Evolutionary conservation across 2,113 vertebrate genomes (phyloP).

Genomic region (Benitochromis conjunctus): DNA sequence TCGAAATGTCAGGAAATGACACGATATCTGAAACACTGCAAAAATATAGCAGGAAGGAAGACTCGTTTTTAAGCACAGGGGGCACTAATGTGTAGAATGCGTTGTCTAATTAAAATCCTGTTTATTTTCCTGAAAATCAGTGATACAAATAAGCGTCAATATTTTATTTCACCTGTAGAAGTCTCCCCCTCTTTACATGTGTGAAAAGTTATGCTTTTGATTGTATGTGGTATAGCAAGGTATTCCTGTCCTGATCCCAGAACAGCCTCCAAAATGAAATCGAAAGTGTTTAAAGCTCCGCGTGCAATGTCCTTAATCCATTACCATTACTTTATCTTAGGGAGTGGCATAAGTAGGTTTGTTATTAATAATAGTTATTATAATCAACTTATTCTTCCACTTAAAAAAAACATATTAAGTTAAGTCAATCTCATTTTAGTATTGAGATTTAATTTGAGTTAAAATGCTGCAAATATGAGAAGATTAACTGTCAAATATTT

Average conservation of each 20-base stretch:
- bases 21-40: not conserved
- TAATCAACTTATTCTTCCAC: not conserved
- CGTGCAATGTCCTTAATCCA: not conserved
- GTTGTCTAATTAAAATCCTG: not conserved
- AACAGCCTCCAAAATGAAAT: not conserved
- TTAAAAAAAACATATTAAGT: not conserved
- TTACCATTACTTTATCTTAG: not conserved
- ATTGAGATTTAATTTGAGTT: not conserved
- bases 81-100: not conserved
- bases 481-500: not conserved
- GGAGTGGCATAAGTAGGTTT: not conserved
- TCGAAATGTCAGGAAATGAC: not conserved
- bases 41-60: not conserved
- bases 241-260: not conserved
- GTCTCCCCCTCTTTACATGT: fast-evolving
- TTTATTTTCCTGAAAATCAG: not conserved
- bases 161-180: not conserved
- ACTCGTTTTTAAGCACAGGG: not conserved
- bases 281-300: not conserved
- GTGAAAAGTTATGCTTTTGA: not conserved
- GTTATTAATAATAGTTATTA: not conserved
- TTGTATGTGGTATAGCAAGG: not conserved
- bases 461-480: not conserved
- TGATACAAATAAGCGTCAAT: not conserved
- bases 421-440: not conserved